Conservation (phyloP, 2,113 vertebrate species). For the Anguilla japonica region DNA sequence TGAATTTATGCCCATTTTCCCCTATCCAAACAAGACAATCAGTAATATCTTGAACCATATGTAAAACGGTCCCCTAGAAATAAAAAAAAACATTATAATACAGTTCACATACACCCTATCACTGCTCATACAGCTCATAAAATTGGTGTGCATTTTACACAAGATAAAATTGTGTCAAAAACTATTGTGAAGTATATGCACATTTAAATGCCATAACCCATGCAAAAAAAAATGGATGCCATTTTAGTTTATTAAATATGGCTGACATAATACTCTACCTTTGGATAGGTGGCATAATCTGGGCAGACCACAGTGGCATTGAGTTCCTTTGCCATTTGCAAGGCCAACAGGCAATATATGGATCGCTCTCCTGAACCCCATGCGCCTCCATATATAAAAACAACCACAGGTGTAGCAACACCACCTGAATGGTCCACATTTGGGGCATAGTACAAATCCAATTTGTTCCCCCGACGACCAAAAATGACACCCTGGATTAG, state of each 20-base stretch:
- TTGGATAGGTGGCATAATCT: constrained; percentile 70
- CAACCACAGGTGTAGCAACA: constrained; percentile 49
- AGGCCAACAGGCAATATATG: constrained; percentile 68
- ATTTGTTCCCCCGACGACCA: constrained; percentile 65
- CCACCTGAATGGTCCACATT: constrained; percentile 5
- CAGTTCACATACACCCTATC: background rate
- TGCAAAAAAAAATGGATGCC: background rate
- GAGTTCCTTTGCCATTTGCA: constrained; percentile 67
- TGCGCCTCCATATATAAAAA: constrained; percentile 71
- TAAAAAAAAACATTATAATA: constrained; percentile 4
- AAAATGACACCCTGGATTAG: constrained; percentile 63
- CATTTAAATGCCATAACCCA: too few species aligned
- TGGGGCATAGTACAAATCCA: constrained; percentile 68
- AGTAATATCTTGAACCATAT: constrained; percentile 68
- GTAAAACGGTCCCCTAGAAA: constrained; percentile 66
- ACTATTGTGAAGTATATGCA: background rate
- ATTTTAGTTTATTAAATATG: background rate
- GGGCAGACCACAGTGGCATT: constrained; percentile 67
- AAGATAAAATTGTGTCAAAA: too few species aligned
- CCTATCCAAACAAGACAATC: constrained; percentile 69
- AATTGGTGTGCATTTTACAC: too few species aligned
- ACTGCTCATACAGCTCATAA: background rate
- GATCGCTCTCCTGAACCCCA: constrained; percentile 71
- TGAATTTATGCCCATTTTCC: constrained; percentile 56
- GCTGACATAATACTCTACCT: constrained; percentile 48